Evolutionary conservation across 2,113 vertebrate species (phyloP).

Genomic region (Forbesichthys agassizii): DNA sequence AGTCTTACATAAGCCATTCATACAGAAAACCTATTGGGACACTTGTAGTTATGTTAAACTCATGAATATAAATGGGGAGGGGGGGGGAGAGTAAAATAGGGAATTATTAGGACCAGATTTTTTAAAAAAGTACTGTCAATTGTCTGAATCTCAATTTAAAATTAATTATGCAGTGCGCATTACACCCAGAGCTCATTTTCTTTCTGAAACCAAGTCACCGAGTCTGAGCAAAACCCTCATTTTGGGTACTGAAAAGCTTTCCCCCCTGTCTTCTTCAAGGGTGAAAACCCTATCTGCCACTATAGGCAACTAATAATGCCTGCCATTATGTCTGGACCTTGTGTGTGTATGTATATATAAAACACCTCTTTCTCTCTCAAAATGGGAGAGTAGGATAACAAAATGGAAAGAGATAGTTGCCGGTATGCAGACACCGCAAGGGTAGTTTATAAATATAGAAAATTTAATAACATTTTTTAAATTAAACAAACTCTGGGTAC

Average conservation of each 20-base stretch:
- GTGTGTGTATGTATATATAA: too few species aligned
- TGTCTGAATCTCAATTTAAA: too few species aligned
- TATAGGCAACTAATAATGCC: too few species aligned
- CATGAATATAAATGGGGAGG: not conserved
- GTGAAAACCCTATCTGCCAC: too few species aligned
- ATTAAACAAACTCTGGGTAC: not conserved
- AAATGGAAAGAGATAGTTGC: too few species aligned
- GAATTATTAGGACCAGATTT: too few species aligned
- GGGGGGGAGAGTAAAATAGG: not conserved
- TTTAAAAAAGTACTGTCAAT: too few species aligned
- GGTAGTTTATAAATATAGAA: slow-evolving; percentile 35
- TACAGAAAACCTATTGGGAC: not conserved
- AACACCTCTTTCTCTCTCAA: too few species aligned
- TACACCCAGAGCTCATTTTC: not conserved
- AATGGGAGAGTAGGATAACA: too few species aligned
- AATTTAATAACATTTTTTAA: not conserved
- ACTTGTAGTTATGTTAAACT: not conserved
- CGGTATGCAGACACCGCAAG: not conserved
- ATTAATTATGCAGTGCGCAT: not conserved
- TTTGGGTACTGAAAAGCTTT: not conserved
- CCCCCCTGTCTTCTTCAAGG: not conserved
- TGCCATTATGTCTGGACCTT: too few species aligned
- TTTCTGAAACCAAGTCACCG: not conserved
- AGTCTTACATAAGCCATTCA: not conserved
- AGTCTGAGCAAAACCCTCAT: not conserved